phyloP scores from a whole-genome alignment of 2,113 vertebrate genomes.

The Centropus bengalensis region DNA sequence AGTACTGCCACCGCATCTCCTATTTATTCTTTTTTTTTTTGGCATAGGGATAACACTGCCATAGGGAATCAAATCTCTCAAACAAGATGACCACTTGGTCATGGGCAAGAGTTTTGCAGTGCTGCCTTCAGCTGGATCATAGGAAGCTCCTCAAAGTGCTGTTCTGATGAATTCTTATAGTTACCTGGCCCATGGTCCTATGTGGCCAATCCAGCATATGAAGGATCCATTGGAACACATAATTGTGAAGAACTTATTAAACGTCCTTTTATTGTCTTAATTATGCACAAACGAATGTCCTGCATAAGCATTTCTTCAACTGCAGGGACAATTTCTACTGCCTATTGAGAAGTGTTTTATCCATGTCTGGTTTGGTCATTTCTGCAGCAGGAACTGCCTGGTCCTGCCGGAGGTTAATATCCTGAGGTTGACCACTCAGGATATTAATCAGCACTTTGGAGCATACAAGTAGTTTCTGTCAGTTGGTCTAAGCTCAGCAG shows the following conservation, averaged over 20 bases:
- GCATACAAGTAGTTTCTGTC: background rate
- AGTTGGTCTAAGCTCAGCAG: background rate
- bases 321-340: background rate
- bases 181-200: background rate
- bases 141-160: background rate
- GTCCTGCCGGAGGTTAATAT: too few relatives aligned
- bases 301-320: background rate
- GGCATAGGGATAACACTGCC: background rate
- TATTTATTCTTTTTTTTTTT: background rate
- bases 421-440: background rate
- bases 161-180: background rate
- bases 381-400: background rate
- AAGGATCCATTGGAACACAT: background rate
- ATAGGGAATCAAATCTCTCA: background rate
- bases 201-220: background rate
- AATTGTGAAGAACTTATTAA: background rate
- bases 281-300: background rate
- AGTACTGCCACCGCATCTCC: fast-evolving
- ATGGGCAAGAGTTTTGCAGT: background rate
- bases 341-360: background rate
- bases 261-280: background rate
- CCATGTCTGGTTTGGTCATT: background rate
- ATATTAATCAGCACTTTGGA: background rate
- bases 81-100: background rate
- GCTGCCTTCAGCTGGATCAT: background rate